These are phyloP conservation scores for Chymomyza procnemis DNA, from an alignment of 2,888 invertebrate genomes.

Conservation along the genomic window DNA sequence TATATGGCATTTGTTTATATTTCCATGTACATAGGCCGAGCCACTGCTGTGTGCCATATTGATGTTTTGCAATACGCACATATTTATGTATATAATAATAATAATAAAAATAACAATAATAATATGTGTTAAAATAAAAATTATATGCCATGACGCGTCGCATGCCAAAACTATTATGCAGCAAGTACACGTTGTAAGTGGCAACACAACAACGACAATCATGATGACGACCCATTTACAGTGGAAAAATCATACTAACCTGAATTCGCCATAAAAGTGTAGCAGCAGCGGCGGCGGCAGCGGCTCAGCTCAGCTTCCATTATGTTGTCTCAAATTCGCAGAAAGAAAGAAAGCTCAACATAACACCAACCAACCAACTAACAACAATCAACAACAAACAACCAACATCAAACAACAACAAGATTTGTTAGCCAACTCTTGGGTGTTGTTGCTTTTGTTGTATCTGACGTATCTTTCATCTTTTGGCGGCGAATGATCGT, in stretches of 20 bases:
- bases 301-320: conserved; percentile 34
- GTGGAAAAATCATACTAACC: conserved; percentile 68
- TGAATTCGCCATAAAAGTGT: conserved; percentile 61
- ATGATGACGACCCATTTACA: conserved; percentile 55
- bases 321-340: conserved; percentile 51
- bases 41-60: conserved; percentile 44
- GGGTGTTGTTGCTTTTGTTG: background rate
- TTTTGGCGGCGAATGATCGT: conserved; percentile 49
- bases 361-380: background rate
- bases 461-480: conserved; percentile 34
- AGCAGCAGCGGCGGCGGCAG: conserved; percentile 9
- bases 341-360: conserved; percentile 35
- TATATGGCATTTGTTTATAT: conserved; percentile 42
- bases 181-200: conserved; percentile 29
- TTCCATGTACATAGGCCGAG: conserved; percentile 5
- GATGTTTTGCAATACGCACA: conserved; percentile 52
- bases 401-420: background rate
- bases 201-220: conserved; percentile 5
- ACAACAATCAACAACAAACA: too few species aligned
- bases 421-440: background rate
- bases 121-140: conserved; percentile 7
- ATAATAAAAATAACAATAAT: too few species aligned
- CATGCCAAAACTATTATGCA: conserved; percentile 18
- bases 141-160: background rate
- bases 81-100: conserved; percentile 14